Conservation (phyloP, 2,113 vertebrate species). For the Pterophyllum scalare region DNA sequence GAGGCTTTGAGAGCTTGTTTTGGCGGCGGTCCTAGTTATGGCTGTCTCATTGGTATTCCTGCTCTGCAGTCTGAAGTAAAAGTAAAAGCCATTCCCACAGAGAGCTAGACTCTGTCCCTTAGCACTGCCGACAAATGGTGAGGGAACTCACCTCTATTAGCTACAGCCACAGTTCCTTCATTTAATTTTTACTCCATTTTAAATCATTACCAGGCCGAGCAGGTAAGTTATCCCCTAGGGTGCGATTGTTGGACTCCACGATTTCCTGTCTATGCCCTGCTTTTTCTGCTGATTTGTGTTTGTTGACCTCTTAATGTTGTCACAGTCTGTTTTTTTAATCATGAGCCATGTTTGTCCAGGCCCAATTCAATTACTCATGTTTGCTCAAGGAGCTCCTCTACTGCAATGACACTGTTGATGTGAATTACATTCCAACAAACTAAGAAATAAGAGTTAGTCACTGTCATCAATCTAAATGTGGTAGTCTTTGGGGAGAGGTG, state of each 20-base stretch:
- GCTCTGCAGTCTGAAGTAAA: slow-evolving; percentile 28
- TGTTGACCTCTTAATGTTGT: slow-evolving; percentile 31
- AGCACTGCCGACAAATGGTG: not conserved
- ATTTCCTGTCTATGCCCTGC: slow-evolving; percentile 2
- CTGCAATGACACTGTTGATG: not conserved
- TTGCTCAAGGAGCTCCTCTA: slow-evolving; percentile 32
- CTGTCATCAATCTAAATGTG: not conserved
- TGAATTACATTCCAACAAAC: slow-evolving; percentile 7
- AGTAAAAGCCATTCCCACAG: slow-evolving; percentile 20
- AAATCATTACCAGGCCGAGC: slow-evolving; percentile 6
- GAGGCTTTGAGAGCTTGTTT: slow-evolving; percentile 52
- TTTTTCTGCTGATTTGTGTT: slow-evolving; percentile 26
- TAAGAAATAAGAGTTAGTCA: not conserved
- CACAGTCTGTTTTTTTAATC: slow-evolving; percentile 56
- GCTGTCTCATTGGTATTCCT: slow-evolving; percentile 62
- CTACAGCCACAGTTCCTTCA: not conserved
- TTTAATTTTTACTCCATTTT: slow-evolving; percentile 32
- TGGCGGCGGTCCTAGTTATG: slow-evolving; percentile 41
- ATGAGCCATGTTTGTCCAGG: slow-evolving; percentile 47
- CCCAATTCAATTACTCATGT: slow-evolving; percentile 58
- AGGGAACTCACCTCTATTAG: slow-evolving; percentile 22
- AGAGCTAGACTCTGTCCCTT: slow-evolving; percentile 7
- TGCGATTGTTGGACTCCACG: not conserved
- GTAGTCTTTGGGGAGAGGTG: not conserved
- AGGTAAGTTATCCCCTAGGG: slow-evolving; percentile 9